These are phyloP conservation scores for Acanthiza pusilla DNA, from an alignment of 2,797 vertebrate genomes.

Conservation along the genomic window DNA sequence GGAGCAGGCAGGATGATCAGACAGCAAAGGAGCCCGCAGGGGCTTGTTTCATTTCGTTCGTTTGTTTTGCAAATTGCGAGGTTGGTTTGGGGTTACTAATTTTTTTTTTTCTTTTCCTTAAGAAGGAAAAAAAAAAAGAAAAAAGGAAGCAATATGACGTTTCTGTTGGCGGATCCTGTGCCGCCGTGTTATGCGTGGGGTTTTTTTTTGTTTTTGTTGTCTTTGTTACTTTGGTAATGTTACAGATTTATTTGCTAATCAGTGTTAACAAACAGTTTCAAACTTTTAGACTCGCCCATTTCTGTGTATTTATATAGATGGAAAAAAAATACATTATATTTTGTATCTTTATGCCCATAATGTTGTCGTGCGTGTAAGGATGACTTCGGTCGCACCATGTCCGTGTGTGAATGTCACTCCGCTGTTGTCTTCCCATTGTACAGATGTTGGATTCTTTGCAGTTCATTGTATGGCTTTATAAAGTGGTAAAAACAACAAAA, in stretches of 20 bases:
- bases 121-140: not conserved
- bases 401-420: conserved; percentile 63
- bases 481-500: conserved; percentile 80
- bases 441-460: conserved; percentile 82
- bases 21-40: conserved; percentile 65
- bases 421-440: conserved; percentile 75
- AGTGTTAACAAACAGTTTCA: conserved; percentile 60
- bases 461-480: conserved; percentile 92
- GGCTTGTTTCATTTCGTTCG: conserved; percentile 60
- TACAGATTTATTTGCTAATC: conserved; percentile 58
- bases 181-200: not conserved
- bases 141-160: conserved; percentile 24
- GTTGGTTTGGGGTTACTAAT: conserved; percentile 55
- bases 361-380: conserved; percentile 73
- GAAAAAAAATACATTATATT: conserved; percentile 80
- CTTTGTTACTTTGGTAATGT: conserved; percentile 3
- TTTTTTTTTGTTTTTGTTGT: not conserved
- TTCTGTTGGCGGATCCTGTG: conserved; percentile 13
- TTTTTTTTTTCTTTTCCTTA: not conserved
- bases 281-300: conserved; percentile 42
- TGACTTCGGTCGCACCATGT: conserved; percentile 47
- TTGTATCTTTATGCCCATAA: conserved; percentile 76
- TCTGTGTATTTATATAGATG: conserved; percentile 84
- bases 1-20: conserved; percentile 60
- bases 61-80: conserved; percentile 61